Evolutionary conservation across 2,888 invertebrate species (phyloP), one percentile per base, ranked within the genome.

Genomic region (Hirtodrosophila alboralis): DNA sequence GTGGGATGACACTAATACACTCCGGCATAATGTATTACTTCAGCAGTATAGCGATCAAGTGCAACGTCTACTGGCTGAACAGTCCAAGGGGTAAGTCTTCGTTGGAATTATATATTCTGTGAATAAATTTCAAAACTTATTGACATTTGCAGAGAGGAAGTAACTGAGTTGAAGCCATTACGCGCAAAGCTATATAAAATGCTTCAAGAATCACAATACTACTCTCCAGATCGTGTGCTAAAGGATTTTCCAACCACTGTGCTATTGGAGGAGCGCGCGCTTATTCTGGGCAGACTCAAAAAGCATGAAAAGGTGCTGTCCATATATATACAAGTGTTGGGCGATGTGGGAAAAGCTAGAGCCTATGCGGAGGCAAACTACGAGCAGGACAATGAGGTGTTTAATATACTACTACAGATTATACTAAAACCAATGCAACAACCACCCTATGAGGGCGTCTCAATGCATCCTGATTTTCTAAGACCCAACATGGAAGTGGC

Each of bases 231-330:
- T 89, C 94, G 95, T 40, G 95, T 98, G 1, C 91, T 98, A 16
- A 92, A 95, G 14, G 95, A 96, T 87, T 97, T 98, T 76, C 98
- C 98, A 0, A 93, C 93, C 33, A 95, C 97, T 80, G 92, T 93
- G 56, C 91, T 99, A 81, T 94, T 96, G 86, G 98, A 98, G 89
- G 99, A 99, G 90, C 93, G 98, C 60, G 98, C 99, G 0, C 93
- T 99, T n/a, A 95, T 99, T 61, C 91, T 98, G 33, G 98, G 98
- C 0, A 95, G 96, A 76, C 91, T 98, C 16, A 97, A 96, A 0
- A 89, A 95, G 65, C 98, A 99, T 89, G 96, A 98, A 85, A 96
- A 98, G 88, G 98, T 97, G 0, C 91, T 99, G 38, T 94, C 96
- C 1, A 96, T 99, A 86, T 98, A 98, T 89, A 94, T 98, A 13